Conservation (phyloP, 1,140 invertebrate genomes). For the Linepithema humile region DNA sequence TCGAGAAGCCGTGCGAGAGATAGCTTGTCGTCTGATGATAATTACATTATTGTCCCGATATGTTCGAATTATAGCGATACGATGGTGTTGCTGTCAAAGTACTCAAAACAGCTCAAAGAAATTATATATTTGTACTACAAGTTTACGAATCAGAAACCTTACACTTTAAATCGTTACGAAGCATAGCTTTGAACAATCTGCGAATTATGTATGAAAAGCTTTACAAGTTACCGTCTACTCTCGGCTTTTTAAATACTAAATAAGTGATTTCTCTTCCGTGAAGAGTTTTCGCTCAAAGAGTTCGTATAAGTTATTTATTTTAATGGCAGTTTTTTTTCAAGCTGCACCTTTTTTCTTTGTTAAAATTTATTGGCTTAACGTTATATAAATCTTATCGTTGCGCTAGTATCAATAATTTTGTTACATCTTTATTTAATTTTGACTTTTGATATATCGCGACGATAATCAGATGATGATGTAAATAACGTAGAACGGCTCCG, state of each 20-base stretch:
- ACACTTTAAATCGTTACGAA: neutral
- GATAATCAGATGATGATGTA: conserved; percentile 26
- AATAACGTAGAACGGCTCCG: neutral
- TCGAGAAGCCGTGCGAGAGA: conserved; percentile 28
- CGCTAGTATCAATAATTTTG: neutral
- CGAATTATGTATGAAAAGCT: neutral
- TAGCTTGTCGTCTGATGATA: conserved; percentile 39
- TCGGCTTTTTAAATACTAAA: neutral
- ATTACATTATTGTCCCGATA: conserved; percentile 49
- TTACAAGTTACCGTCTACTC: neutral
- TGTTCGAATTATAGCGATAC: conserved; percentile 18
- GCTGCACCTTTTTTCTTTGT: neutral
- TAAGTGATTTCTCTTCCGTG: neutral
- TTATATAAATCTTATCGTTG: neutral
- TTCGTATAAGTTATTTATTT: neutral
- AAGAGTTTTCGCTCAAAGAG: neutral
- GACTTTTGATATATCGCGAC: neutral
- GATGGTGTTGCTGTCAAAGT: neutral
- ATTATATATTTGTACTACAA: neutral
- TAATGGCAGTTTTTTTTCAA: neutral
- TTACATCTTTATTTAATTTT: neutral
- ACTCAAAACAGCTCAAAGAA: neutral
- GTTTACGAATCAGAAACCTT: neutral
- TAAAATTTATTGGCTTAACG: neutral
- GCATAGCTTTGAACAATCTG: neutral